Evolutionary conservation across 2,797 vertebrate species (phyloP).

Genomic region (Prionace glauca): DNA sequence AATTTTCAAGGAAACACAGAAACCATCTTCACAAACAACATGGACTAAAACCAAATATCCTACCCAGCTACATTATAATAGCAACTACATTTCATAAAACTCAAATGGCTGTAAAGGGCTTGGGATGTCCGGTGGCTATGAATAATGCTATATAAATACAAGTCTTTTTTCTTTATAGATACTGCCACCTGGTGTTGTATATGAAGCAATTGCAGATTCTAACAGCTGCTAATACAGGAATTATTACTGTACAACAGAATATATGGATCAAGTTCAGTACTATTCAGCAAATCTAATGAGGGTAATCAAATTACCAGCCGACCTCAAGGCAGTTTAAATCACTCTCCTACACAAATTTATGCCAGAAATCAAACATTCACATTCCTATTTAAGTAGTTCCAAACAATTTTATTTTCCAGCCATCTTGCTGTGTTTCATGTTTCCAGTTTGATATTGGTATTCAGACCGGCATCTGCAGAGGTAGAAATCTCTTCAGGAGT

Average conservation of each 20-base stretch:
- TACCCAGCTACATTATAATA: neutral
- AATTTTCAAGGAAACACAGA: neutral
- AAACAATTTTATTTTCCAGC: neutral
- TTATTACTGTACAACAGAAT: neutral
- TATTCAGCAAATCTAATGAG: neutral
- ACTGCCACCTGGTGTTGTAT: conserved; percentile 30
- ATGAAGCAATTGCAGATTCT: neutral
- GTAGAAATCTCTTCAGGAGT: neutral
- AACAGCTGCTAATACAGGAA: neutral
- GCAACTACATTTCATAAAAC: neutral
- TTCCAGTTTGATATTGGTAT: neutral
- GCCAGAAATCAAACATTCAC: neutral
- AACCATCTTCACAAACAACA: neutral
- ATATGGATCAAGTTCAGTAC: neutral
- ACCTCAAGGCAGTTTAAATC: neutral
- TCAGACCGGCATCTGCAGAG: neutral
- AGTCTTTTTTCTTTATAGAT: neutral
- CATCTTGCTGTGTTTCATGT: neutral
- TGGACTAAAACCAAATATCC: neutral
- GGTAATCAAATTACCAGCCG: neutral
- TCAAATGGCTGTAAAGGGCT: neutral
- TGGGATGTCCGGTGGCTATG: neutral
- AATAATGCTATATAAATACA: neutral
- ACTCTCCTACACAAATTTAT: neutral
- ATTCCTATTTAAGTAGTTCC: neutral